Evolutionary conservation across 2,797 vertebrate genomes (phyloP).

Genomic region (Sebastiscus tertius): DNA sequence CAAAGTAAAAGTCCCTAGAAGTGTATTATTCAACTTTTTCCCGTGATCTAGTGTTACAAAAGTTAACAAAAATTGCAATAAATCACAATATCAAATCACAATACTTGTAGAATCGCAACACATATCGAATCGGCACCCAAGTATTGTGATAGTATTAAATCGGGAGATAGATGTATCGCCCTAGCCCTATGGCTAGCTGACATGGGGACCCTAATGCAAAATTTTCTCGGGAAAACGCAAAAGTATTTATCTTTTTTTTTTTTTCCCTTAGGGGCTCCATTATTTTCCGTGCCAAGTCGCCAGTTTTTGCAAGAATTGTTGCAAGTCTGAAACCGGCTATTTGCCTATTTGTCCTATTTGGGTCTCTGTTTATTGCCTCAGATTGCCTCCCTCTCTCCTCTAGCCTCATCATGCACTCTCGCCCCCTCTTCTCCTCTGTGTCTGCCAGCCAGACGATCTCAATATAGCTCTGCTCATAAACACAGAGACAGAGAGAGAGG

Average conservation of each 20-base stretch:
- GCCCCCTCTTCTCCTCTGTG: conserved; percentile 69
- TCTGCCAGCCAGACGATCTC: conserved; percentile 88
- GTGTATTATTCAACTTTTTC: too few relatives aligned
- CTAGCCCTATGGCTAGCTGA: too few relatives aligned
- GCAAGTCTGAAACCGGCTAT: conserved; percentile 9
- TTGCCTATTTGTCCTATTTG: conserved; percentile 28
- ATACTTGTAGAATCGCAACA: too few relatives aligned
- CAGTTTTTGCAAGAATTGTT: background rate
- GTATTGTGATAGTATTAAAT: too few relatives aligned
- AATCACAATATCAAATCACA: too few relatives aligned
- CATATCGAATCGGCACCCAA: too few relatives aligned
- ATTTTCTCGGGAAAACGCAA: background rate
- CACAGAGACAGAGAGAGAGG: conserved; percentile 62
- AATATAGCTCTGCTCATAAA: conserved; percentile 92
- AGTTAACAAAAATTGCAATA: too few relatives aligned
- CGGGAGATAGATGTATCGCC: too few relatives aligned
- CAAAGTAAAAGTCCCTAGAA: too few relatives aligned
- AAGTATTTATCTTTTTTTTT: background rate
- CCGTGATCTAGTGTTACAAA: too few relatives aligned
- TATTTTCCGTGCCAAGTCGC: background rate
- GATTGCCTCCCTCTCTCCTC: conserved; percentile 36
- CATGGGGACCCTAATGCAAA: too few relatives aligned
- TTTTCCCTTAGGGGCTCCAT: background rate
- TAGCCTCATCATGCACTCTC: conserved; percentile 61
- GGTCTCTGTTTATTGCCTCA: conserved; percentile 15